These are phyloP conservation scores for Osmoderma eremita DNA, from an alignment of 2,888 invertebrate genomes.

Conservation along the genomic window DNA sequence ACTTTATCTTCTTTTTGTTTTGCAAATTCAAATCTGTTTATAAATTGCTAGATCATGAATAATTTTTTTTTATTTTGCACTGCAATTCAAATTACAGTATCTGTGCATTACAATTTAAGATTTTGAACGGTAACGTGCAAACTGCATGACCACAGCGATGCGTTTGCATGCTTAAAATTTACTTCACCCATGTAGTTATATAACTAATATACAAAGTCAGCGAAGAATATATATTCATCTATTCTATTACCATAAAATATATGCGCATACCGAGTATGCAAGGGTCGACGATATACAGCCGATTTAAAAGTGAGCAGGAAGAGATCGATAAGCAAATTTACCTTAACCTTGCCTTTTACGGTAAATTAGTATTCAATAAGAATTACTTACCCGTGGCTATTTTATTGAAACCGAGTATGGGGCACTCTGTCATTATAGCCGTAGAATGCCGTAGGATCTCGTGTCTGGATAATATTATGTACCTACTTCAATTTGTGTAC, in stretches of 20 bases:
- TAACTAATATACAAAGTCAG: background rate
- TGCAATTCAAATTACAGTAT: too few relatives aligned
- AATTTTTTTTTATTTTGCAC: too few relatives aligned
- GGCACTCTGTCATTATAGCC: conserved; percentile 31
- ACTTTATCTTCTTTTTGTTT: too few relatives aligned
- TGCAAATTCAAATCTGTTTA: too few relatives aligned
- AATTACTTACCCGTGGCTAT: conserved; percentile 39
- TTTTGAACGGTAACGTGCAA: too few relatives aligned
- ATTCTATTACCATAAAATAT: conserved; percentile 16
- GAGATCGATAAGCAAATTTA: conserved; percentile 34
- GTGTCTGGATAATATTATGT: conserved; percentile 30
- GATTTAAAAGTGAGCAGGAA: conserved; percentile 19
- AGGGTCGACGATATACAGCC: background rate
- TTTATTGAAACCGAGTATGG: conserved; percentile 34
- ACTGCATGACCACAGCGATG: too few relatives aligned
- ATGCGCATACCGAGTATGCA: conserved; percentile 14
- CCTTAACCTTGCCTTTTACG: conserved; percentile 39
- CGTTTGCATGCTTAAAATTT: too few relatives aligned
- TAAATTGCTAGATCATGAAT: too few relatives aligned
- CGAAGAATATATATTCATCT: conserved; percentile 1
- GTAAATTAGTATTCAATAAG: conserved; percentile 39
- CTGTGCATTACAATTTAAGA: too few relatives aligned
- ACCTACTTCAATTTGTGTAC: conserved; percentile 30
- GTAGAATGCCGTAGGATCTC: conserved; percentile 27
- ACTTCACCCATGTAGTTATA: too few relatives aligned